Evolutionary conservation across 2,888 invertebrate genomes (phyloP).

Genomic region (Conistra vaccinii): DNA sequence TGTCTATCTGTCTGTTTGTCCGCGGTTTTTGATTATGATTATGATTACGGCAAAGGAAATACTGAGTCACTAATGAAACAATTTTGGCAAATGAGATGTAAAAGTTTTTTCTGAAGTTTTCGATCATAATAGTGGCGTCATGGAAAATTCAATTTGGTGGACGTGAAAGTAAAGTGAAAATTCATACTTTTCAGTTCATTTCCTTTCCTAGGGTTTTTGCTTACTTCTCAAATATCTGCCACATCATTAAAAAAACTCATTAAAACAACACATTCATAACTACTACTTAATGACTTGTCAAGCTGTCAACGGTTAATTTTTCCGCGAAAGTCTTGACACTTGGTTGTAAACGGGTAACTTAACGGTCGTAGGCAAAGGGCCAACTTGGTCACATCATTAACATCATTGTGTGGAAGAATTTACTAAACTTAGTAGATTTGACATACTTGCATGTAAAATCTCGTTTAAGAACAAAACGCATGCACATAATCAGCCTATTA

Average conservation of each 20-base stretch:
- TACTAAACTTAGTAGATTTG: constrained; percentile 23
- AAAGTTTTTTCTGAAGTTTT: background rate
- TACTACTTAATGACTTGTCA: constrained; percentile 36
- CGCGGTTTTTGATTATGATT: too few species aligned
- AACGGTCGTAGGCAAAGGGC: constrained; percentile 65
- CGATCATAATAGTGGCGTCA: background rate
- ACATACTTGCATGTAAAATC: background rate
- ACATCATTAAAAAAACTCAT: constrained; percentile 10
- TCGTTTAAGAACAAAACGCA: background rate
- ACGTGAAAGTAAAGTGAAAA: background rate
- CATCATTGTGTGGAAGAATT: constrained; percentile 50
- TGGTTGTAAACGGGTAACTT: constrained; percentile 44
- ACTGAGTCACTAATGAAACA: background rate
- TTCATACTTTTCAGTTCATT: background rate
- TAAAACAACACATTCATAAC: constrained; percentile 30
- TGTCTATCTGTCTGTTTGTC: too few species aligned
- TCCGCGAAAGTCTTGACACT: constrained; percentile 47
- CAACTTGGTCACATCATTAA: constrained; percentile 61
- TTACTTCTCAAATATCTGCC: background rate
- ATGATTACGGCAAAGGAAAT: background rate
- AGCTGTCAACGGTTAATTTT: constrained; percentile 43
- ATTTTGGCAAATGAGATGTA: background rate
- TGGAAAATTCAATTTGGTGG: background rate
- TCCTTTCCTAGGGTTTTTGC: background rate
- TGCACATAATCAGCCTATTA: too few species aligned